Base-by-base conservation (phyloP, 2,113 vertebrate species). In the Apaloderma vittatum region DNA sequence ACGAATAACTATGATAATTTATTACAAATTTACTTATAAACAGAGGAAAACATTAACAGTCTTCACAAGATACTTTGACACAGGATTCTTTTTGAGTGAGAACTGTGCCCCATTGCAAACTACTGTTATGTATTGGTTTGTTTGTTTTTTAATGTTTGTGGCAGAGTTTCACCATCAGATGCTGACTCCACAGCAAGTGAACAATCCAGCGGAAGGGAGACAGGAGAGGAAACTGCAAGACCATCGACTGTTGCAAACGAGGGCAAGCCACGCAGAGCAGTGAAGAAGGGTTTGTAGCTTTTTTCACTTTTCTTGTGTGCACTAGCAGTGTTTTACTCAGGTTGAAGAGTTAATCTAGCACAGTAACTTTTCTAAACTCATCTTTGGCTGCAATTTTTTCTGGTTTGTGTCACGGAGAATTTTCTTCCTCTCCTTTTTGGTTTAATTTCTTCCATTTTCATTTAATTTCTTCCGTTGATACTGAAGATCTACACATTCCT, bases 101-200 rank as follows among this genome's bases (percentile, higher is more conserved):
- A 83, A 36, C 21, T 55, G 29, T 71, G 20, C 7, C 26, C 11
- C 36, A 34, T 90, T 59, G 29, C 59, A 96, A 45, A 75, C 12
- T 61, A 45, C 15, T 3, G 12, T 54, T 58, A 19, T 20, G 0
- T 48, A 9, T 62, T 86, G 40, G 4, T 63, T 86, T 23, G n/a
- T 74, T 81, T 90, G 57, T 8, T 93, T 70, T 93, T 80, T 30
- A 13, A 45, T 54, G 43, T 92, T 88, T 78, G 43, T 94, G 78
- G 37, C 95, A 99, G 99, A 97, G 98, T 99, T 96, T 99, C 99
- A 0, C 99, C 99, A 5, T 99, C 99, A 12, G 99, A 99, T 79
- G 99, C 98, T 3, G 99, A 99, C 93, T 99, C 99, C 0, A 98
- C 99, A 10, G 98, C 98, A 48, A 99, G 99, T 76, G 99, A 99